Evolutionary conservation across 2,113 vertebrate genomes (phyloP).

Genomic region (Nesogale talazaci): DNA sequence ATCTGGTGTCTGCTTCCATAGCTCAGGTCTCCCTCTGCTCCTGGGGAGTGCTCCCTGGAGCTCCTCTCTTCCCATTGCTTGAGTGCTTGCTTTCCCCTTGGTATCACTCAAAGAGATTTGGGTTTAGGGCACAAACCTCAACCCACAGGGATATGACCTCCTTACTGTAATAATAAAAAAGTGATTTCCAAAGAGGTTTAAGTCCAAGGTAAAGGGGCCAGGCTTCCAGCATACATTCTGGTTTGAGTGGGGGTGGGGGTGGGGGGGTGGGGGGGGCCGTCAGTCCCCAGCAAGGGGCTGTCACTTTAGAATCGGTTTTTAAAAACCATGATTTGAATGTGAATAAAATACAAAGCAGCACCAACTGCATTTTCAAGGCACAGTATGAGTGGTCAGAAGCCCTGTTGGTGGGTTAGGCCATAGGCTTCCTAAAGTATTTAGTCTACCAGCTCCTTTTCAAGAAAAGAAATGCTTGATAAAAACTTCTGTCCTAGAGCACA

Average conservation of each 20-base stretch:
- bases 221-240: neutral
- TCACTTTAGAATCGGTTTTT: slow-evolving; percentile 13
- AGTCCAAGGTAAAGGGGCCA: neutral
- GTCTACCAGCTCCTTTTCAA: too few relatives aligned
- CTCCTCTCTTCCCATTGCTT: neutral
- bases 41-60: neutral
- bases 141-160: neutral
- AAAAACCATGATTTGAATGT: neutral
- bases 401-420: too few relatives aligned
- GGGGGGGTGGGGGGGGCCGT: neutral
- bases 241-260: too few relatives aligned
- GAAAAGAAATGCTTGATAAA: too few relatives aligned
- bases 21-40: neutral
- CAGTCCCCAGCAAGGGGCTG: neutral
- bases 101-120: neutral
- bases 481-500: too few relatives aligned
- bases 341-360: neutral
- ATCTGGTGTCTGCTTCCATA: neutral
- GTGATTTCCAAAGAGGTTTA: neutral
- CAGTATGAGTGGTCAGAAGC: neutral
- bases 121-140: neutral
- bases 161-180: neutral
- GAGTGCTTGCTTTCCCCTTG: neutral
- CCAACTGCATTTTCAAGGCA: slow-evolving; percentile 21
- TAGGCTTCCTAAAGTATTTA: too few relatives aligned